Conservation (phyloP, 2,113 vertebrate genomes). For the Otocyon megalotis region DNA sequence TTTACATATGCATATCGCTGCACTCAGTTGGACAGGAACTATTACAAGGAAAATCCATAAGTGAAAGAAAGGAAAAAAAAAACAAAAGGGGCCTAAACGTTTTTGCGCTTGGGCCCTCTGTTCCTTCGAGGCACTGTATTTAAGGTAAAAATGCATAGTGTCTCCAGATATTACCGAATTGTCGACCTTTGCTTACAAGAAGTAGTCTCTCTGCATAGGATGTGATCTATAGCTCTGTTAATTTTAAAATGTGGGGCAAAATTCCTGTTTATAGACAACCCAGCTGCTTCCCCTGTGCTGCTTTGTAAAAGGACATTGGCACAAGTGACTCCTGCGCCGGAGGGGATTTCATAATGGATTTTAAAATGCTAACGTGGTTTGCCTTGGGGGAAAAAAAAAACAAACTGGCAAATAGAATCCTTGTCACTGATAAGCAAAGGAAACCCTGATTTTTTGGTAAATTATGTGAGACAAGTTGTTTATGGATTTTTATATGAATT, state of each 20-base stretch:
- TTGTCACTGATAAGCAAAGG: conserved; percentile 93
- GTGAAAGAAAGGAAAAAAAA: background rate
- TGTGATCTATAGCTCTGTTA: conserved; percentile 91
- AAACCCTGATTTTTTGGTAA: conserved; percentile 96
- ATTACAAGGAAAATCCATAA: conserved; percentile 58
- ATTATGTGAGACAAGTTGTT: conserved; percentile 97
- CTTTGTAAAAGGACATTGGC: conserved; percentile 92
- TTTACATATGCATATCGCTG: conserved; percentile 98
- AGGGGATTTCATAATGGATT: conserved; percentile 91
- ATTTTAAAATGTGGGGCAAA: conserved; percentile 90
- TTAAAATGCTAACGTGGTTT: conserved; percentile 89
- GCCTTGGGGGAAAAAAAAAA: conserved; percentile 85
- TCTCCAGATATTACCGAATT: conserved; percentile 89
- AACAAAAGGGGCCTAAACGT: conserved; percentile 85
- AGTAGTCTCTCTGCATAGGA: conserved; percentile 93
- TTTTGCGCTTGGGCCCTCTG: conserved; percentile 86
- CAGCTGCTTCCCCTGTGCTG: conserved; percentile 90
- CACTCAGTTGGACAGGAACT: conserved; percentile 93
- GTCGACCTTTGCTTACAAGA: conserved; percentile 92
- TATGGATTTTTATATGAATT: conserved; percentile 97
- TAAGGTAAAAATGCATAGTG: conserved; percentile 85
- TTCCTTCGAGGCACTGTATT: conserved; percentile 89
- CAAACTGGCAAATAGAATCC: conserved; percentile 90
- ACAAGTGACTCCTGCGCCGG: conserved; percentile 90
- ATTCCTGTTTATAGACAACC: conserved; percentile 90